Percentiles rank a stretch among this genome's conserved stretches.
Conservation (phyloP, 2,113 vertebrate species). For the Rostratula benghalensis region DNA sequence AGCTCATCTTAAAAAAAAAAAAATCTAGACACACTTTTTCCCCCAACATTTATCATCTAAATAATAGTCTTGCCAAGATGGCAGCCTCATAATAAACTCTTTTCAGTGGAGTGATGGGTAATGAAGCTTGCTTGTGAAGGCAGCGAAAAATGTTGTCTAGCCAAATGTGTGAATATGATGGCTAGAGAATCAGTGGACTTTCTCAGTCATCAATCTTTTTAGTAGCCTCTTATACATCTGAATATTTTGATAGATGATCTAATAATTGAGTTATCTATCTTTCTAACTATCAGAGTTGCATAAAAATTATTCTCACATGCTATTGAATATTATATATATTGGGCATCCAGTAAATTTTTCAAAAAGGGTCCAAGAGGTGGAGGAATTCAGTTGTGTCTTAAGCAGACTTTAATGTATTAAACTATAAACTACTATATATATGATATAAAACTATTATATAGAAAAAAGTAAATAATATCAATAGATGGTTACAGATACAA, state of each 20-base stretch:
- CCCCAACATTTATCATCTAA: conserved; percentile 96
- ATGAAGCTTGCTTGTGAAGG: conserved; percentile 98
- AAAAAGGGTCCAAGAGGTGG: conserved; percentile 79
- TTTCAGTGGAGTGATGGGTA: conserved; percentile 96
- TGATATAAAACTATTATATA: neutral
- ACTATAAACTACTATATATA: neutral
- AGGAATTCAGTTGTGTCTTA: conserved; percentile 71
- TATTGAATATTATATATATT: conserved; percentile 99
- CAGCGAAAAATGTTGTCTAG: conserved; percentile 90
- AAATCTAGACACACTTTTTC: conserved; percentile 77
- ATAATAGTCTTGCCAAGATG: conserved; percentile 98
- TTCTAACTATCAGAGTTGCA: conserved; percentile 96
- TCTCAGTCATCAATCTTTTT: conserved; percentile 95
- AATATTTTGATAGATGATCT: conserved; percentile 97
- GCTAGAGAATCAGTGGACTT: conserved; percentile 90
- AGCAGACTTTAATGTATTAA: conserved; percentile 59
- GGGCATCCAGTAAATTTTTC: conserved; percentile 88
- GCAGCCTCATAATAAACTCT: conserved; percentile 98
- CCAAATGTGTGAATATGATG: conserved; percentile 94
- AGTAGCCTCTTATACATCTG: conserved; percentile 88
- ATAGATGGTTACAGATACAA: neutral
- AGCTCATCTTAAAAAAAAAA: conserved; percentile 79
- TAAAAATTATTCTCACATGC: conserved; percentile 98
- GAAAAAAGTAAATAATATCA: neutral
- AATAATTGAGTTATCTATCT: conserved; percentile 99